Base-by-base conservation (phyloP, 2,797 vertebrate genomes). In the Salmo trutta region DNA sequence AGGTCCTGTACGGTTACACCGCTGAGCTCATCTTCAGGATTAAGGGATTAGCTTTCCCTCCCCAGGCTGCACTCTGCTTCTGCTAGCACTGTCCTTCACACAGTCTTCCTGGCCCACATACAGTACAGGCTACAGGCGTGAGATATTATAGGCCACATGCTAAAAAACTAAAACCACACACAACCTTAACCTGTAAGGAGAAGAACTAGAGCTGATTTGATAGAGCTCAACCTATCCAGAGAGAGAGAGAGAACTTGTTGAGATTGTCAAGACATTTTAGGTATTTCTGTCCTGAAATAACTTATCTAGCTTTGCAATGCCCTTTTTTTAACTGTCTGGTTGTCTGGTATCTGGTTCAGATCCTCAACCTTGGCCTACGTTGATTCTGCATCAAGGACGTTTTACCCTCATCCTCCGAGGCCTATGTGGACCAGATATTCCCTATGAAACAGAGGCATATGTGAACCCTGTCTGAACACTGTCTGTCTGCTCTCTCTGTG, bases 31-130 rank as follows among this genome's bases (percentile, higher is more conserved):
- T 90, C 80, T 77, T 76, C 85, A 88, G 89, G 92, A 88, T 90
- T 89, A 91, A 87, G 90, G 91, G 91, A 92, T 92, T 93, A 92
- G 88, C 89, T 90, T 90, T 89, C 88, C 84, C 82, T 86, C 87
- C 73, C 84, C 77, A 62, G 52, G 71, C 71, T 5, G 67, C 17
- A 69, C 67, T 36, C 21, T 53, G 16, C 52, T 54, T 27, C 83
- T 77, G 84, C 82, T 80, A 89, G 85, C 86, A 76, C 78, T 78
- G 90, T 90, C 89, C 91, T 92, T 91, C 88, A 91, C 91, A 82
- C 83, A 21, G 36, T 36, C 77, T 36, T 71, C 56, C 56, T n/a
- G 56, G 7, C n/a, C 7, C 56, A 59, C 7, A 36, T 36, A 36
- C 36, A 36, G n/a, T 54, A 54, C 19, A 8, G 54, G 54, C 54